Base-by-base conservation (phyloP, 2,888 invertebrate genomes). In the Ethmia dodecea region DNA sequence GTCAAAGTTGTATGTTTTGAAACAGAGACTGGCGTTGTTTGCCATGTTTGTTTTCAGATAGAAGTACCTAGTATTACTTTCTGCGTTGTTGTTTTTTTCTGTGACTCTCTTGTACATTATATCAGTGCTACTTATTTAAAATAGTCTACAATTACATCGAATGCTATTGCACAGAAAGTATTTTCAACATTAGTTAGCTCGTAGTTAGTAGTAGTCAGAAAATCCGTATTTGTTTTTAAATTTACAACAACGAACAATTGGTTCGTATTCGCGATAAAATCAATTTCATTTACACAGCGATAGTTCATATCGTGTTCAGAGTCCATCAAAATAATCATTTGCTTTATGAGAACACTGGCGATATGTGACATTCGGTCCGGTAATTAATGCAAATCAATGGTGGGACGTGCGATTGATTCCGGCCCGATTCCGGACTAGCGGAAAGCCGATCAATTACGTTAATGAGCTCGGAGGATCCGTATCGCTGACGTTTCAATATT, bases 1-100 rank as follows among this genome's bases (percentile, higher is more conserved):
- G 81, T 83, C 84, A 83, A 84, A 83, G 73, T 80, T 81, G 80
- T 81, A 74, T 79, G 76, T 81, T 83, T 79, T 79, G 81, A 81
- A 83, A 80, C 78, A 69, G 72, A 76, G 68, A 68, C 68, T 58
- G 59, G 46, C 63, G 68, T 73, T 77, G 74, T 78, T 76, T 73
- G 70, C 63, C 46, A 60, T 77, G 73, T 78, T 75, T 74, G 73
- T 77, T 73, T 68, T 58, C 55, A 65, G 61, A 67, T 65, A 60
- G 59, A 59, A 66, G 64, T n/a, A n/a, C n/a, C n/a, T n/a, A n/a
- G 64, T 74, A 74, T 56, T 40, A 25, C 30, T 30, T 36, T 34
- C 16, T 33, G 16, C 33, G 33, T 40, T 28, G 40, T 33, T 37
- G 34, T 31, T 39, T 29, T 40, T 22, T n/a, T 8, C 3, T 22